A percentile compares a stretch with the other conserved stretches of the same genome.
Evolutionary conservation across 2,888 invertebrate genomes (phyloP).

Genomic region (Yponomeuta plumbellus): DNA sequence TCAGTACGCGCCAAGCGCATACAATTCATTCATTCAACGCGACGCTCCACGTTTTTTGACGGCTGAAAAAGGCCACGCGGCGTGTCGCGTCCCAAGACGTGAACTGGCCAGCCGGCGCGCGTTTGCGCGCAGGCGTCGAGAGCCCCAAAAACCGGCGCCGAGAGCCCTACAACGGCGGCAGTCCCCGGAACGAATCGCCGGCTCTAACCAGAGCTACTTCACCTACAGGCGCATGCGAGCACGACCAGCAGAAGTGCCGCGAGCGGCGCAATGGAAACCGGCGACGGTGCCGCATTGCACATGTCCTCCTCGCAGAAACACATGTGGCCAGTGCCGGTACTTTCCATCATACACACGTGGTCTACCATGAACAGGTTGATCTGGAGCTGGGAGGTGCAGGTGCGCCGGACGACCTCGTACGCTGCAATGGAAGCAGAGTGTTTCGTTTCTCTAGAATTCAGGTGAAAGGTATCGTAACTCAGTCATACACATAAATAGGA

Average conservation of each 20-base stretch:
- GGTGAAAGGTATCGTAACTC: too few species aligned
- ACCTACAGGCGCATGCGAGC: slow-evolving; percentile 71
- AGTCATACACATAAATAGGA: too few species aligned
- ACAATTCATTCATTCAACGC: too few species aligned
- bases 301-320: slow-evolving; percentile 98
- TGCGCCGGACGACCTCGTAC: slow-evolving; percentile 92
- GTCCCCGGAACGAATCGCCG: slow-evolving; percentile 36
- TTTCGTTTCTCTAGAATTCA: too few species aligned
- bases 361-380: slow-evolving; percentile 98
- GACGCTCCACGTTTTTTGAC: too few species aligned
- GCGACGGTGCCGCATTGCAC: slow-evolving; percentile 81
- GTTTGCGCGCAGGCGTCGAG: not conserved
- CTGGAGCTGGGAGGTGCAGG: slow-evolving; percentile 94
- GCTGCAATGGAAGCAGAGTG: slow-evolving; percentile 74
- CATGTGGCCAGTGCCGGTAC: slow-evolving; percentile 98
- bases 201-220: slow-evolving; percentile 46
- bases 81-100: too few species aligned
- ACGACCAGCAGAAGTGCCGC: slow-evolving; percentile 44
- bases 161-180: too few species aligned
- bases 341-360: slow-evolving; percentile 99
- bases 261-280: slow-evolving; percentile 33
- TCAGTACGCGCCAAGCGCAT: too few species aligned
- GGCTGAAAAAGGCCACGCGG: too few species aligned
- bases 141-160: not conserved
- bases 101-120: not conserved